Percentiles rank a stretch among this genome's conserved stretches.
Evolutionary conservation across 2,888 invertebrate species (phyloP).

Genomic region (Heteromurus nitidus): DNA sequence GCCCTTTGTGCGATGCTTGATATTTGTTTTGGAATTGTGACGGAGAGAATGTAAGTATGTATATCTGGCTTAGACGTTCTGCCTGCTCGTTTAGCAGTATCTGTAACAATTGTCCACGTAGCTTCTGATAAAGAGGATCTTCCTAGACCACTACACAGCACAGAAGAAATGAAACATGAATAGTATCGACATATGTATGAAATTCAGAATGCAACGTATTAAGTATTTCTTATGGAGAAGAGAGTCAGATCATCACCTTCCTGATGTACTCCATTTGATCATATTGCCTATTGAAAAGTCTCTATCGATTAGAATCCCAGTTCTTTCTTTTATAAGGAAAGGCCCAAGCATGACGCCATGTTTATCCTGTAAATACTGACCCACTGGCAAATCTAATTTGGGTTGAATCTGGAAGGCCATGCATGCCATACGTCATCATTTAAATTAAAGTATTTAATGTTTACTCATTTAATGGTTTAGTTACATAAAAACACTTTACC

Average conservation of each 20-base stretch:
- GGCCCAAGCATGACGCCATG: constrained; percentile 68
- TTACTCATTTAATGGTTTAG: too few species aligned
- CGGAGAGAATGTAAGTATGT: constrained; percentile 66
- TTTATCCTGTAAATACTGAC: constrained; percentile 69
- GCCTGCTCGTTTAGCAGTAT: constrained; percentile 46
- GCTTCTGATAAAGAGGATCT: constrained; percentile 63
- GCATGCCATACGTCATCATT: too few species aligned
- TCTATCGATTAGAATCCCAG: constrained; percentile 53
- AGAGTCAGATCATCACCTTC: too few species aligned
- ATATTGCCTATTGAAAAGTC: not conserved
- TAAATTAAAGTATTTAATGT: too few species aligned
- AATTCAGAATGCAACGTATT: too few species aligned
- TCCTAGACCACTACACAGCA: constrained; percentile 52
- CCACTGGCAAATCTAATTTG: constrained; percentile 68
- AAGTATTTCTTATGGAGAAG: too few species aligned
- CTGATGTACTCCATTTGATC: not conserved
- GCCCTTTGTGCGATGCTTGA: constrained; percentile 25
- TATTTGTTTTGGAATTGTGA: constrained; percentile 48
- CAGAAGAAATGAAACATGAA: too few species aligned
- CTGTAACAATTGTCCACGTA: constrained; percentile 57
- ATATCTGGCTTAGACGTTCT: constrained; percentile 59
- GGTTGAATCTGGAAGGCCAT: constrained; percentile 29
- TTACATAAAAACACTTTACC: too few species aligned
- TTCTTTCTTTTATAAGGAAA: constrained; percentile 61
- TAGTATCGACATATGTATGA: too few species aligned